Evolutionary conservation across 2,797 vertebrate species (phyloP), one percentile per base, ranked within the genome.

Genomic region (Cyprinella venusta): DNA sequence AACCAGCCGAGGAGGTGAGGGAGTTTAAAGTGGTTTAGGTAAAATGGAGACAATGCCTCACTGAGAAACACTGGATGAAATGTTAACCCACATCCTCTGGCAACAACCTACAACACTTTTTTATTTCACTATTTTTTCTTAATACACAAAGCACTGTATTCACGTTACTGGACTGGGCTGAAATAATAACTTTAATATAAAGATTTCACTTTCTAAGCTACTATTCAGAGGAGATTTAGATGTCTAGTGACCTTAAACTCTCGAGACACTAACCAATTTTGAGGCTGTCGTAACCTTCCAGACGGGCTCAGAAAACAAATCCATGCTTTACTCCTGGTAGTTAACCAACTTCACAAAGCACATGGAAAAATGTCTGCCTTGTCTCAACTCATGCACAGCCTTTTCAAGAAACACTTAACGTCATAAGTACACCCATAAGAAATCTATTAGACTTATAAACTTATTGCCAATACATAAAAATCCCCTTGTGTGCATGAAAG

Each of bases 41-140:
- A 50, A 72, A 81, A 45, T 33, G 15, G 13, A 42, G 69, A 52
- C 21, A 72, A 26, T 38, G 45, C 42, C 30, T 50, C 68, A 24
- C 21, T 52, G 42, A 72, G 79, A 72, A 81, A 48, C 24, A 64
- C 16, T 63, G 30, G 40, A 81, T 38, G 36, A 72, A 63, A 36
- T 50, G 68, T 72, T 36, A 81, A 19, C 68, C 79, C 68, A 72
- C 79, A 81, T 81, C 80, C 40, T 50, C 21, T 81, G 80, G 69
- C 42, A 63, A 64, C 56, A 72, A n/a, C 56, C 50, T n/a, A 36
- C 56, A 72, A 38, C 24, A n/a, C 40, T 8, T 24, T 61, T 80
- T 40, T 24, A 36, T 72, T 64, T 80, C 13, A 72, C 16, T 12
- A 9, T 30, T 81, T 81, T 33, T 52, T 45, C 30, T 54, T 13